Percentiles rank a stretch among this genome's conserved stretches.
These are phyloP conservation scores for Vulpes vulpes DNA, from an alignment of 2,113 vertebrate species.

Conservation along the genomic window DNA sequence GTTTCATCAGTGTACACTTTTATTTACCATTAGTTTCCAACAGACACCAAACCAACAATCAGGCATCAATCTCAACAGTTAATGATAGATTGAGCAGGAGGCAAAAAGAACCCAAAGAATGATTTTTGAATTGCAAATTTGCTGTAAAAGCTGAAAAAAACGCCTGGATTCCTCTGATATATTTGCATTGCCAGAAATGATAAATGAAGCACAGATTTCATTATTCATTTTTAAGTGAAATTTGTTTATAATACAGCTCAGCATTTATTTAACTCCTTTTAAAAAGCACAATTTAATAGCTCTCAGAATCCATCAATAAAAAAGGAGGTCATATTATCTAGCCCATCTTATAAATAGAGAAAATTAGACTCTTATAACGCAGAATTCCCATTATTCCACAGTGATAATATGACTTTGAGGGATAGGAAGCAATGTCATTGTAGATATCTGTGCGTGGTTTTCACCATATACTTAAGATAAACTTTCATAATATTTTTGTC, in stretches of 20 bases:
- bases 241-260: constrained; percentile 51
- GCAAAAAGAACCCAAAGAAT: neutral
- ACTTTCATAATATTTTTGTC: neutral
- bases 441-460: neutral
- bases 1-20: constrained; percentile 40
- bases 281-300: constrained; percentile 51
- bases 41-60: constrained; percentile 23
- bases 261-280: constrained; percentile 61
- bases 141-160: constrained; percentile 25
- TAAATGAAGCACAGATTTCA: constrained; percentile 68
- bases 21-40: constrained; percentile 41
- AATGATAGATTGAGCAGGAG: neutral
- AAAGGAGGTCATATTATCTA: constrained; percentile 15
- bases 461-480: constrained; percentile 25
- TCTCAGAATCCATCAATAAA: constrained; percentile 26
- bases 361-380: neutral
- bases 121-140: neutral
- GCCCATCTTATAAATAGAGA: neutral
- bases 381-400: neutral
- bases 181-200: constrained; percentile 21
- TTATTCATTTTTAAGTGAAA: constrained; percentile 70
- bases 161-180: neutral
- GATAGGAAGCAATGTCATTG: neutral
- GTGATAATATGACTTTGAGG: neutral
- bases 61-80: constrained; percentile 28